Conservation (phyloP, 1,140 invertebrate genomes). For the Sminthurides bifidus region DNA sequence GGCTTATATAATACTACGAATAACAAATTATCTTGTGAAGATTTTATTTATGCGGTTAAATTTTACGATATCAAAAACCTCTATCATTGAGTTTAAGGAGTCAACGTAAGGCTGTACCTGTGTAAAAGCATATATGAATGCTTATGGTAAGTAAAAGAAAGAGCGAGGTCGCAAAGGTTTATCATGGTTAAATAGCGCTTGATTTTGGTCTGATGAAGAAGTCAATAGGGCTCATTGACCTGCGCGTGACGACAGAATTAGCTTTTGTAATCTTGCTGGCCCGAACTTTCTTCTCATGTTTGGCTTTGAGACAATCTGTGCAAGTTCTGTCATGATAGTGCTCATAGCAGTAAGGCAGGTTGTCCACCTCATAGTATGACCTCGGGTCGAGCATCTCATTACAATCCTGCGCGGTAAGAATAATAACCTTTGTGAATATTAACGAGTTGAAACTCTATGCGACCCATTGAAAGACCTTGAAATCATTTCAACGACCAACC, state of each 20-base stretch:
- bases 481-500: slow-evolving; percentile 9
- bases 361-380: slow-evolving; percentile 22
- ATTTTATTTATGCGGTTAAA: slow-evolving; percentile 2
- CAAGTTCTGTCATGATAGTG: slow-evolving; percentile 29
- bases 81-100: not conserved
- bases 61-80: not conserved
- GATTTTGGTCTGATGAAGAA: slow-evolving; percentile 18
- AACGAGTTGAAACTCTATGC: not conserved
- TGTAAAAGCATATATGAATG: not conserved
- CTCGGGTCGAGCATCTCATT: slow-evolving; percentile 19
- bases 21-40: not conserved
- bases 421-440: not conserved
- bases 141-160: not conserved
- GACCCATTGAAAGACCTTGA: not conserved
- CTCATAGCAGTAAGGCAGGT: slow-evolving; percentile 10
- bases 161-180: not conserved
- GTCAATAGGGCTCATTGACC: slow-evolving; percentile 18
- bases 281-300: slow-evolving; percentile 4
- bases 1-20: too few species aligned
- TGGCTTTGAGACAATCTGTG: slow-evolving; percentile 23
- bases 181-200: too few species aligned
- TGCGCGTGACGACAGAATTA: not conserved
- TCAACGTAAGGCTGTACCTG: not conserved
- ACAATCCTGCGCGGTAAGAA: slow-evolving; percentile 15
- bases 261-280: slow-evolving; percentile 5